These are phyloP conservation scores for Odontocolon sp. DNA, from an alignment of 2,888 invertebrate genomes.

Conservation along the genomic window DNA sequence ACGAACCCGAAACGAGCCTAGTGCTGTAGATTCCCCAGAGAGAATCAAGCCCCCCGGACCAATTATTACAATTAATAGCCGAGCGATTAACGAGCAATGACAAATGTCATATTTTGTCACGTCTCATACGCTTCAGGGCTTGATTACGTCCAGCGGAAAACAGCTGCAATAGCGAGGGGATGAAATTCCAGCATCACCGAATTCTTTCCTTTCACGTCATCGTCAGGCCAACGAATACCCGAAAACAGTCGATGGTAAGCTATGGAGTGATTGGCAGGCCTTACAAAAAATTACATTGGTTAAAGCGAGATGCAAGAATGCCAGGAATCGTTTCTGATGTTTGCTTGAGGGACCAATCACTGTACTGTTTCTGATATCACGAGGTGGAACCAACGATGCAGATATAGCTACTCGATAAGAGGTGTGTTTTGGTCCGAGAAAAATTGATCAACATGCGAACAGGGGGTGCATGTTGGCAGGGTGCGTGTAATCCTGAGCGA, in stretches of 20 bases:
- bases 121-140: conserved; percentile 33
- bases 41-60: neutral
- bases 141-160: conserved; percentile 18
- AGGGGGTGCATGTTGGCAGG: conserved; percentile 48
- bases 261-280: no score
- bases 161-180: conserved; percentile 17
- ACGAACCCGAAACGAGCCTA: neutral
- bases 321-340: no score
- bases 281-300: no score
- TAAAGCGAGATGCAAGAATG: no score
- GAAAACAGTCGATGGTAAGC: no score
- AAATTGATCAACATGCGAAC: conserved; percentile 73
- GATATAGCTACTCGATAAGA: conserved; percentile 52
- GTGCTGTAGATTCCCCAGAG: neutral
- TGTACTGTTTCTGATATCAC: no score
- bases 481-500: conserved; percentile 53
- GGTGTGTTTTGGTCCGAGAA: conserved; percentile 64
- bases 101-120: conserved; percentile 52
- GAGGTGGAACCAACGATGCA: conserved; percentile 47
- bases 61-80: conserved; percentile 18
- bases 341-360: no score
- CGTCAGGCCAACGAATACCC: conserved; percentile 9
- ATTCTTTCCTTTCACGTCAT: conserved; percentile 33
- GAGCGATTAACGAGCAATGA: conserved; percentile 49
- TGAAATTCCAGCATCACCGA: neutral